Evolutionary conservation across 1,140 invertebrate species (phyloP).

Genomic region (Zaprionus ornatus): DNA sequence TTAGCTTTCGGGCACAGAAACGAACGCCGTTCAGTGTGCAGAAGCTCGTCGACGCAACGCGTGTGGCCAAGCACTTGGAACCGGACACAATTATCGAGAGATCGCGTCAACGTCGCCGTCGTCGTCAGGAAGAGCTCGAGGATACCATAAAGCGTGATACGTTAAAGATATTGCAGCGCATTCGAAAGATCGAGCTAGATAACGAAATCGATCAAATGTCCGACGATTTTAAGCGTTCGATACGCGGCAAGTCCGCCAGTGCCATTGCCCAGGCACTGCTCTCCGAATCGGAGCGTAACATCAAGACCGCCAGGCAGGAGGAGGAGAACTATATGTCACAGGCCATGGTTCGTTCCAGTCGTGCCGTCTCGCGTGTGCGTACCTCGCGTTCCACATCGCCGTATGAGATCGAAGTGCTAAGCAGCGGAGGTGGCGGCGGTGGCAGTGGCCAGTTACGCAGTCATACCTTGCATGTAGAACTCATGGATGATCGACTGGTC

Average conservation of each 20-base stretch:
- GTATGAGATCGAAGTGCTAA: neutral
- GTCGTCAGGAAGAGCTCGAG: conserved; percentile 84
- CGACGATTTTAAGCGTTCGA: conserved; percentile 85
- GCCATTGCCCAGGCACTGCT: conserved; percentile 88
- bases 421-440: neutral
- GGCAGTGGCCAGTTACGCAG: conserved; percentile 54
- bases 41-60: conserved; percentile 87
- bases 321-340: conserved; percentile 77
- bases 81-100: conserved; percentile 85
- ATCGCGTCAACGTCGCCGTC: conserved; percentile 84
- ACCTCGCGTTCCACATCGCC: conserved; percentile 59
- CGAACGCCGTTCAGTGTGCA: conserved; percentile 88
- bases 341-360: conserved; percentile 67
- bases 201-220: conserved; percentile 84
- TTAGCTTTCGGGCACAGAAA: conserved; percentile 86
- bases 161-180: conserved; percentile 83
- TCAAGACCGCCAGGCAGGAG: conserved; percentile 83
- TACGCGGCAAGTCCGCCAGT: conserved; percentile 89
- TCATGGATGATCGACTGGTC: conserved; percentile 79
- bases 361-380: conserved; percentile 67
- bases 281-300: conserved; percentile 86
- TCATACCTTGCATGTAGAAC: conserved; percentile 73
- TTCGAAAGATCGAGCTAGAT: conserved; percentile 75
- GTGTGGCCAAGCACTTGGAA: conserved; percentile 87
- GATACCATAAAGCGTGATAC: conserved; percentile 83